Percentiles rank a stretch among this genome's conserved stretches.
These are phyloP conservation scores for Drosophila tropicalis DNA, from an alignment of 1,140 invertebrate genomes.

Conservation along the genomic window DNA sequence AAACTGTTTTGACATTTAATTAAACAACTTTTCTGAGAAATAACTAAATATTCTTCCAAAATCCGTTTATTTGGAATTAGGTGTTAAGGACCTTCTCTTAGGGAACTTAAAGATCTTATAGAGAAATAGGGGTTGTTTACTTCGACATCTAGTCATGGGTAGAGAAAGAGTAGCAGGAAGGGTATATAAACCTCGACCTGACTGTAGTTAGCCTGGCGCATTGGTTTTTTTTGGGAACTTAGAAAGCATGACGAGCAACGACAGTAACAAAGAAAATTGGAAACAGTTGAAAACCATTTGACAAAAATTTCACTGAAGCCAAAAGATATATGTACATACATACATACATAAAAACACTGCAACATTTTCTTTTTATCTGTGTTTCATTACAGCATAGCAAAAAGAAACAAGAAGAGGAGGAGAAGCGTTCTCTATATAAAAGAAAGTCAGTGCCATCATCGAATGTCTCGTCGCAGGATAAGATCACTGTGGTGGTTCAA, in stretches of 20 bases:
- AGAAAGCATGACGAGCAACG: conserved; percentile 49
- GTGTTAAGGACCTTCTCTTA: no score
- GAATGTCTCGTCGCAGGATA: conserved; percentile 23
- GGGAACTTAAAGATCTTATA: no score
- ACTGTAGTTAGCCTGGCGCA: no score
- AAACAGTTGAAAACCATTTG: conserved; percentile 6
- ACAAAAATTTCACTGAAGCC: neutral
- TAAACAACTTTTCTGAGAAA: no score
- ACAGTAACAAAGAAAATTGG: neutral
- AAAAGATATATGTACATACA: no score
- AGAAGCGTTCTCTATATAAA: neutral
- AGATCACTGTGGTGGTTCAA: conserved; percentile 36
- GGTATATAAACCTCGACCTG: no score
- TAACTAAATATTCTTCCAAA: no score
- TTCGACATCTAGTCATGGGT: no score
- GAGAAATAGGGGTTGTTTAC: no score
- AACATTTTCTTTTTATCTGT: neutral
- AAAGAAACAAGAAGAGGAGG: conserved; percentile 25
- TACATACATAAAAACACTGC: neutral
- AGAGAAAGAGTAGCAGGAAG: no score
- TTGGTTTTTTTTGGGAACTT: conserved; percentile 30
- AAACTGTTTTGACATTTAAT: no score
- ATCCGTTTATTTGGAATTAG: no score
- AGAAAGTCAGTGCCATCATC: neutral
- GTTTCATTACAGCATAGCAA: conserved; percentile 57